Percentiles rank a stretch among this genome's conserved stretches.
These are phyloP conservation scores for Drosophila pandora DNA, from an alignment of 1,140 invertebrate species.

Conservation along the genomic window DNA sequence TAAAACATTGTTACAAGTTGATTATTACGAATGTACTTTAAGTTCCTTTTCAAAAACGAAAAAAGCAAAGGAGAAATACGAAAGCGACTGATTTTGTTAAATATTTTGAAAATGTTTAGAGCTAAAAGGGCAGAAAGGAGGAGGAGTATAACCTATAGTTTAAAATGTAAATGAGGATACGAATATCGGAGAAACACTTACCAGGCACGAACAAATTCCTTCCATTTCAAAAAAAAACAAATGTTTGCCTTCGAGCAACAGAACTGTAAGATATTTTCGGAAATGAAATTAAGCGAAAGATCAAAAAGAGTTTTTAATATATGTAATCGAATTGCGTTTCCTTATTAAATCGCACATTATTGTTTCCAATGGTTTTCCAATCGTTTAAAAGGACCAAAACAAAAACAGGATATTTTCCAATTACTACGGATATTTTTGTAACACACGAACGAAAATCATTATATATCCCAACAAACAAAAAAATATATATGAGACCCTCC, in stretches of 20 bases:
- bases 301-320: constrained; percentile 44
- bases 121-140: constrained; percentile 36
- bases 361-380: constrained; percentile 46
- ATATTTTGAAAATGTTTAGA: constrained; percentile 67
- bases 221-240: constrained; percentile 67
- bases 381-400: constrained; percentile 73
- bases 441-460: constrained; percentile 23
- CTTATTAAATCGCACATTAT: constrained; percentile 25
- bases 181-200: constrained; percentile 52
- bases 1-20: constrained; percentile 60
- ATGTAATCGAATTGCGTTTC: constrained; percentile 27
- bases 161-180: constrained; percentile 65
- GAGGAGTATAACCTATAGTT: constrained; percentile 54
- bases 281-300: constrained; percentile 47
- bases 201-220: constrained; percentile 81
- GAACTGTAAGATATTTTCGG: constrained; percentile 65
- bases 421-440: constrained; percentile 60
- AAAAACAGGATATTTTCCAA: constrained; percentile 27
- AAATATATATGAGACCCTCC: constrained; percentile 53
- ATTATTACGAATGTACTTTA: constrained; percentile 64
- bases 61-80: constrained; percentile 20
- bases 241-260: constrained; percentile 41
- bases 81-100: constrained; percentile 80
- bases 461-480: constrained; percentile 8
- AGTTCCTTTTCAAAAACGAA: constrained; percentile 64